Conservation (phyloP, 2,797 vertebrate genomes). For the Chromobotia macracanthus region DNA sequence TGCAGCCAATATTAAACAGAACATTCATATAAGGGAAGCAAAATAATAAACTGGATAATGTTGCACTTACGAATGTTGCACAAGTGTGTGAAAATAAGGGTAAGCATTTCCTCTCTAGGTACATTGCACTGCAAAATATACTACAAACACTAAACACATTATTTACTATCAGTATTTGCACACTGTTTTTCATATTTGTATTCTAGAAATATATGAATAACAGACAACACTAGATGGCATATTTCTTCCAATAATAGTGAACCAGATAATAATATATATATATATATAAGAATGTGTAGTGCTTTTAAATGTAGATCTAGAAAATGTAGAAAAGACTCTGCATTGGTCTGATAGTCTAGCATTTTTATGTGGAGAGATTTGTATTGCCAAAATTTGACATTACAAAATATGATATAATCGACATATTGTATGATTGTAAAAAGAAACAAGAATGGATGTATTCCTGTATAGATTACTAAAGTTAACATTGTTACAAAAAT, state of each 20-base stretch:
- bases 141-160: slow-evolving; percentile 2
- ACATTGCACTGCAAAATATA: slow-evolving; percentile 28
- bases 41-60: slow-evolving; percentile 1
- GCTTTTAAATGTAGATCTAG: not conserved
- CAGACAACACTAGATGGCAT: not conserved
- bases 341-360: slow-evolving; percentile 25
- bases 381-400: not conserved
- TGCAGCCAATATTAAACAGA: not conserved
- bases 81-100: not conserved
- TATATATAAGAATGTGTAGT: not conserved
- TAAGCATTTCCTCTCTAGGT: slow-evolving; percentile 6
- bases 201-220: slow-evolving; percentile 18
- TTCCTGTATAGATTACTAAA: not conserved
- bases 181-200: not conserved
- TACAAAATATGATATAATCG: not conserved
- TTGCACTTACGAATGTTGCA: not conserved
- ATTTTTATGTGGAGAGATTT: slow-evolving; percentile 27
- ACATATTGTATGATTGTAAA: not conserved
- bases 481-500: slow-evolving; percentile 1
- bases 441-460: not conserved
- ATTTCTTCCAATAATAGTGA: not conserved
- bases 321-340: slow-evolving; percentile 23
- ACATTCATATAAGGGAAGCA: slow-evolving; percentile 8
- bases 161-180: slow-evolving; percentile 30
- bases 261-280: not conserved